phyloP scores from a whole-genome alignment of 2,797 vertebrate genomes.

The Sus cebifrons region DNA sequence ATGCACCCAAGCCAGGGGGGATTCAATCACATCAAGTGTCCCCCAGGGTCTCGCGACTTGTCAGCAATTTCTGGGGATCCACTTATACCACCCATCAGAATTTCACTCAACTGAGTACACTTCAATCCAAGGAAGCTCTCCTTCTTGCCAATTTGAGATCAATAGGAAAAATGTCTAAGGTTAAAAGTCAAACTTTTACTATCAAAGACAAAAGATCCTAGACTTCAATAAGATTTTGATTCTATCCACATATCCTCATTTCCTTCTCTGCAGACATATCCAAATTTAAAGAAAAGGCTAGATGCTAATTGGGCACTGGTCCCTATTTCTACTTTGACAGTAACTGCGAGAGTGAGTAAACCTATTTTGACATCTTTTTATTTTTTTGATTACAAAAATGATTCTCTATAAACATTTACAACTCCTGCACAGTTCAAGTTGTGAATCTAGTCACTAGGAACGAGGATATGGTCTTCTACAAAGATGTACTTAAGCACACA shows the following conservation, averaged over 20 bases:
- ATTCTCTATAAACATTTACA: not conserved
- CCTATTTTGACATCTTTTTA: not conserved
- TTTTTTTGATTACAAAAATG: slow-evolving; percentile 24
- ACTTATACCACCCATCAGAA: not conserved
- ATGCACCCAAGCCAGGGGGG: not conserved
- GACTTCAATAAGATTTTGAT: not conserved
- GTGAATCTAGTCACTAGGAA: not conserved
- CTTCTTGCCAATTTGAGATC: slow-evolving; percentile 17
- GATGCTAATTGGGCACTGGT: not conserved
- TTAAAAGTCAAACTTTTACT: slow-evolving; percentile 41
- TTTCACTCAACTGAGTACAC: not conserved
- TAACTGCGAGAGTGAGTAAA: not conserved
- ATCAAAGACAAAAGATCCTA: not conserved
- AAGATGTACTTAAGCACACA: not conserved
- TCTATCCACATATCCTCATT: not conserved
- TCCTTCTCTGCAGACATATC: not conserved
- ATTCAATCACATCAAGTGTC: not conserved
- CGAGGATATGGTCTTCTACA: not conserved
- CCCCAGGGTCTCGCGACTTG: not conserved
- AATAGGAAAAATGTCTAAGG: not conserved
- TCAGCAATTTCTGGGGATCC: not conserved
- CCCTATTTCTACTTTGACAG: not conserved
- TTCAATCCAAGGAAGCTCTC: not conserved
- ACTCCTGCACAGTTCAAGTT: not conserved
- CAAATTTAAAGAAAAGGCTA: slow-evolving; percentile 24